Conservation (phyloP, 1,140 invertebrate species). For the Muscidifurax raptorellus region DNA sequence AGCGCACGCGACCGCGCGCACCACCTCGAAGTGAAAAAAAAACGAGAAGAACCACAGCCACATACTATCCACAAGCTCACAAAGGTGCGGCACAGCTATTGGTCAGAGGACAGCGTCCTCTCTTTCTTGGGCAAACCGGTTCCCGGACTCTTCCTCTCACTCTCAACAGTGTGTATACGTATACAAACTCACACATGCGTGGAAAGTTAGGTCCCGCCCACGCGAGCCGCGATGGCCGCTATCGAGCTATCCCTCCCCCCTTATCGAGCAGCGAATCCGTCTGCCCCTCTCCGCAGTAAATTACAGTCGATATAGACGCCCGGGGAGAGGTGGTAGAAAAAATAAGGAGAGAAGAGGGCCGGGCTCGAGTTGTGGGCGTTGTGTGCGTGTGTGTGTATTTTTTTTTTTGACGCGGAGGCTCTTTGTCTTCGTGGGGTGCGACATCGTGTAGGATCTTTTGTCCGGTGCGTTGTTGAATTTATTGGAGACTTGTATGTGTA, state of each 20-base stretch:
- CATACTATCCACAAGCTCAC: too few species aligned
- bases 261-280: not conserved
- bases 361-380: not conserved
- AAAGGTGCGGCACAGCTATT: too few species aligned
- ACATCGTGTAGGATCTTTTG: too few species aligned
- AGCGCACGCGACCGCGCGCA: too few species aligned
- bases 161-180: too few species aligned
- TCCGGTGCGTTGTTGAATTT: not conserved
- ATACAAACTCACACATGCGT: too few species aligned
- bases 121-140: too few species aligned
- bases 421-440: not conserved
- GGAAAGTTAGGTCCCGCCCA: not conserved
- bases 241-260: not conserved
- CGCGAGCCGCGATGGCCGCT: not conserved
- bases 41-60: too few species aligned
- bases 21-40: too few species aligned
- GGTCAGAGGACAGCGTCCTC: too few species aligned
- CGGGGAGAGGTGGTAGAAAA: not conserved
- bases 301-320: not conserved
- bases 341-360: constrained; percentile 2
- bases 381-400: not conserved
- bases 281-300: not conserved
- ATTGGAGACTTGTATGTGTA: not conserved
- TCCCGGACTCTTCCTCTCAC: too few species aligned
- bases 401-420: not conserved